Base-by-base conservation (phyloP, 2,888 invertebrate genomes). In the Spialia ferax region DNA sequence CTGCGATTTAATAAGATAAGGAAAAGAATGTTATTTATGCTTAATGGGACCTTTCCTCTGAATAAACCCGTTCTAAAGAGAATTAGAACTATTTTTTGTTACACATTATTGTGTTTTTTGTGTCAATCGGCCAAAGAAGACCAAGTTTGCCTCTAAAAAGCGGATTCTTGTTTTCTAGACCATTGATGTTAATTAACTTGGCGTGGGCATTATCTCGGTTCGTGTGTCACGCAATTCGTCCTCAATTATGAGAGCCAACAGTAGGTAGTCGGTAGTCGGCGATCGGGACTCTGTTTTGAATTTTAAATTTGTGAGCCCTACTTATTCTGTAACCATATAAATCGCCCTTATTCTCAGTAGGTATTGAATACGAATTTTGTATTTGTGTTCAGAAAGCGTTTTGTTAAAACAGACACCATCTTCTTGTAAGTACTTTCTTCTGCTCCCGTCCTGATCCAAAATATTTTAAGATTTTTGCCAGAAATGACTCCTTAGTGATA, bases 151-250 rank as follows among this genome's bases (percentile, higher is more conserved):
- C 42, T 61, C 60, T 42, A 35, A 45, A 55, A 45, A 64, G 52
- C n/a, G 60, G 45, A 45, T 54, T 35, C 60, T 52, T 67, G 15
- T 61, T 67, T 66, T 55, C 66, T 55, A 55, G 55, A 61, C 55
- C 61, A 48, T 15, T 61, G 61, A 67, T 67, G 60, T 54, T 66
- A 67, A 61, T 67, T 66, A 66, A 60, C 54, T 60, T 66, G 66
- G 66, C 66, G 60, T 55, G 60, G 55, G 45, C 48, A 32, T 55
- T 32, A 61, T 66, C 54, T 66, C 32, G 54, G 42, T 60, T 66
- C 66, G 60, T 66, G 60, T 66, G 55, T 61, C 66, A 66, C 60
- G 60, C 66, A 66, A 66, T 60, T 52, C 54, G 60, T 66, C 66
- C 60, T 45, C 60, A 66, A 61, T 66, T 66, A 66, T 55, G 15